Conservation (phyloP, 2,888 invertebrate genomes). For the Acanthoscelides obtectus region DNA sequence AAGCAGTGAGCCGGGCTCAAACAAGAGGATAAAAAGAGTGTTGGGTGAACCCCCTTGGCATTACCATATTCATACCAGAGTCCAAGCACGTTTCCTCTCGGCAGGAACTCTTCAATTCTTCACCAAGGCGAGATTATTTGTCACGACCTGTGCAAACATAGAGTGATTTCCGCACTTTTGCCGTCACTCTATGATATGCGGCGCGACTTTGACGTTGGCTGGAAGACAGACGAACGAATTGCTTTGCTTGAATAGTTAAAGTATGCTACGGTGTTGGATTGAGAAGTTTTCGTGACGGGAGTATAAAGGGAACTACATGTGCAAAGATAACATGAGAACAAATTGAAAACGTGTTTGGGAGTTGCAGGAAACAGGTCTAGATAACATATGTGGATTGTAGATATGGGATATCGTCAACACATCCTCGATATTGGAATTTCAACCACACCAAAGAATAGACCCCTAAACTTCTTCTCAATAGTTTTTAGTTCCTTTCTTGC, state of each 20-base stretch:
- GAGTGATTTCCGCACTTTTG: conserved; percentile 22
- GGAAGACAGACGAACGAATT: neutral
- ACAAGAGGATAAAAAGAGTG: conserved; percentile 21
- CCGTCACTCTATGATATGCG: neutral
- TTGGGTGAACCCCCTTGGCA: conserved; percentile 13
- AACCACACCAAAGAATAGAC: too few species aligned
- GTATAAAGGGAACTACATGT: neutral
- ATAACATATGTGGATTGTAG: too few species aligned
- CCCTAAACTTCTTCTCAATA: too few species aligned
- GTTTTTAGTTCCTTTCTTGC: too few species aligned
- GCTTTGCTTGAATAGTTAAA: neutral
- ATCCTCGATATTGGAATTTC: too few species aligned
- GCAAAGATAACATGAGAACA: neutral
- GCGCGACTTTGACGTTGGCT: neutral
- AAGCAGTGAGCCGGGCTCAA: conserved; percentile 14
- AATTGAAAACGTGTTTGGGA: neutral
- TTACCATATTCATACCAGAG: conserved; percentile 40
- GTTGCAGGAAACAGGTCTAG: too few species aligned
- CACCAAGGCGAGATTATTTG: conserved; percentile 35
- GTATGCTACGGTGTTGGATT: neutral
- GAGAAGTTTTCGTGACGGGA: neutral
- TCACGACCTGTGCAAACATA: conserved; percentile 27
- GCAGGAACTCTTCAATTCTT: conserved; percentile 38
- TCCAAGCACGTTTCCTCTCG: conserved; percentile 39
- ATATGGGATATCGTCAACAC: too few species aligned